Evolutionary conservation across 1,140 invertebrate species (phyloP).

Genomic region (roundworm (Caenorhabditis elegans)): DNA sequence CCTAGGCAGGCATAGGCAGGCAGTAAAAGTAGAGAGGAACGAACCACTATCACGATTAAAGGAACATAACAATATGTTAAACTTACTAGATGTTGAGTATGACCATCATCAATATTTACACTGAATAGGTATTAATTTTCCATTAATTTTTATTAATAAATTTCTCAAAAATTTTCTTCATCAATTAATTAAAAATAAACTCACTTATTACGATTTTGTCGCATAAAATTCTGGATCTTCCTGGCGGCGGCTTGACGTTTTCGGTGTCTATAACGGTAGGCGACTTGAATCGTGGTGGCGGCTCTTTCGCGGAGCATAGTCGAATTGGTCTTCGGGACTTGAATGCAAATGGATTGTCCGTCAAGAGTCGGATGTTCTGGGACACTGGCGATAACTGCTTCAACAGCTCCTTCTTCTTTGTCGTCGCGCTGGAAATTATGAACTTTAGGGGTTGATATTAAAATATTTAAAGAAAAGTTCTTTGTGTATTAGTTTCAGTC

Average conservation of each 20-base stretch:
- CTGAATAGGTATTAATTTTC: not conserved
- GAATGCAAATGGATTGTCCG: constrained; percentile 43
- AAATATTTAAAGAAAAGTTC: too few species aligned
- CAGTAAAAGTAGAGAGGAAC: not conserved
- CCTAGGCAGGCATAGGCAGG: too few species aligned
- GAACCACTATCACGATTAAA: not conserved
- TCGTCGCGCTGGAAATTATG: constrained; percentile 3
- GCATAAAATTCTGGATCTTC: constrained; percentile 47
- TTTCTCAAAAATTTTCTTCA: not conserved
- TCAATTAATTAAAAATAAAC: not conserved
- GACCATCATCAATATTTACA: constrained; percentile 12
- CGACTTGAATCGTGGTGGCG: constrained; percentile 41
- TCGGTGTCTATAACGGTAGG: constrained; percentile 39
- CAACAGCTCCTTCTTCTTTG: not conserved
- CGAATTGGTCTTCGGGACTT: constrained; percentile 37
- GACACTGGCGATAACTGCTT: constrained; percentile 35
- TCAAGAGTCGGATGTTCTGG: constrained; percentile 41
- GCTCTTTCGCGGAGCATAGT: constrained; percentile 35
- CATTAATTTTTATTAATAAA: not conserved
- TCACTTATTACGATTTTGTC: constrained; percentile 39
- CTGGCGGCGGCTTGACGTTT: constrained; percentile 45
- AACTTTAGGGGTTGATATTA: not conserved
- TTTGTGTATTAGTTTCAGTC: too few species aligned
- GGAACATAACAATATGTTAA: not conserved
- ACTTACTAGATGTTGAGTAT: not conserved